Conservation (phyloP, 2,113 vertebrate species). For the Aphyosemion australe region DNA sequence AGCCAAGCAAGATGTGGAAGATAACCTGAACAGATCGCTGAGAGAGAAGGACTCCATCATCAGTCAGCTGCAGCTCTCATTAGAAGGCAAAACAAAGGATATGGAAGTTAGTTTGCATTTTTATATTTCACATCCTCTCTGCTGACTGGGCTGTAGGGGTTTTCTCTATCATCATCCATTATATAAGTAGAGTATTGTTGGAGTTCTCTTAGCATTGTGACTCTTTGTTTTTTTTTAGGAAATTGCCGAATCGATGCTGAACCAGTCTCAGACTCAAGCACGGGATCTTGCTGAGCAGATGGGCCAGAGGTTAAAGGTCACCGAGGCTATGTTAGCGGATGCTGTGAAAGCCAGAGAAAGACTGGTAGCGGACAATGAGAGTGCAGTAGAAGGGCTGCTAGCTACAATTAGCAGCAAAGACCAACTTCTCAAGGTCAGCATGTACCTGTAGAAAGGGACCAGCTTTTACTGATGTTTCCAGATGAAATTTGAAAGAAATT, state of each 20-base stretch:
- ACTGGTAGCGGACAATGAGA: conserved; percentile 79
- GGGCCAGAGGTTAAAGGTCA: conserved; percentile 80
- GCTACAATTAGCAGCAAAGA: conserved; percentile 81
- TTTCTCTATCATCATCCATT: background rate
- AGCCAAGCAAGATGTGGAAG: conserved; percentile 82
- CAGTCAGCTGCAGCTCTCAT: conserved; percentile 79
- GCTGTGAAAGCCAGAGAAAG: conserved; percentile 77
- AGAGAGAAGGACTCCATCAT: conserved; percentile 84
- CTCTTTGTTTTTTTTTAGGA: conserved; percentile 60
- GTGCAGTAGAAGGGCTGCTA: conserved; percentile 77
- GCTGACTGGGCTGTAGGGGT: background rate
- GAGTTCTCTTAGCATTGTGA: background rate
- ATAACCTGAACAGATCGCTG: conserved; percentile 80
- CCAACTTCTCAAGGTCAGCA: conserved; percentile 77
- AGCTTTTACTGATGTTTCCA: background rate
- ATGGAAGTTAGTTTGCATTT: conserved; percentile 78
- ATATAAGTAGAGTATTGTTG: background rate
- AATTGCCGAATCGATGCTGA: conserved; percentile 69
- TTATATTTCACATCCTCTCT: background rate
- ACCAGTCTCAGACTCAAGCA: conserved; percentile 68
- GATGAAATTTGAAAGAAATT: no score
- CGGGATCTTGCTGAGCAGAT: conserved; percentile 77
- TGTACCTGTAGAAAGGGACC: background rate
- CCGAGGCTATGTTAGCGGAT: conserved; percentile 77
- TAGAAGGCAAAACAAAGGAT: conserved; percentile 80